Evolutionary conservation across 2,888 invertebrate genomes (phyloP).

Genomic region (Volucella inflata): DNA sequence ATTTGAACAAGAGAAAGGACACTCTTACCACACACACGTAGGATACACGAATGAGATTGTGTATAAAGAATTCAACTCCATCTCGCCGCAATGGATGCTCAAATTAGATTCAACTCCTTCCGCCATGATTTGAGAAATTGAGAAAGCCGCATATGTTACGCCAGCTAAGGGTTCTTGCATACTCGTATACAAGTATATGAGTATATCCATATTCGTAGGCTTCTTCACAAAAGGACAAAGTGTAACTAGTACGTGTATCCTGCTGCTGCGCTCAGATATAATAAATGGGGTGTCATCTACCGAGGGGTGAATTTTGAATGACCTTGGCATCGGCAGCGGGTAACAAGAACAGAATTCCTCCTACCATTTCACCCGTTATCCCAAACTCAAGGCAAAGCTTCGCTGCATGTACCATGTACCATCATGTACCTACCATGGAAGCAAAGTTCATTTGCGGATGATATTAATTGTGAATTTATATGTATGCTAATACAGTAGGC

Average conservation of each 20-base stretch:
- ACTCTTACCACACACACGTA: slow-evolving; percentile 22
- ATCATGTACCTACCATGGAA: slow-evolving; percentile 43
- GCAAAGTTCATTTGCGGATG: slow-evolving; percentile 74
- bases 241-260: slow-evolving; percentile 52
- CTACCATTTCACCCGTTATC: not conserved
- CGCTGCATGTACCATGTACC: slow-evolving; percentile 38
- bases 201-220: slow-evolving; percentile 16
- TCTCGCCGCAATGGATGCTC: slow-evolving; percentile 61
- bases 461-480: slow-evolving; percentile 77
- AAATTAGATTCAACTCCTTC: slow-evolving; percentile 75
- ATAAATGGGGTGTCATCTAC: slow-evolving; percentile 77
- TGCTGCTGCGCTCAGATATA: slow-evolving; percentile 54
- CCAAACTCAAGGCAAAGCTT: slow-evolving; percentile 12
- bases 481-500: slow-evolving; percentile 75
- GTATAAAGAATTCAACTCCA: slow-evolving; percentile 60
- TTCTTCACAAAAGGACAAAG: slow-evolving; percentile 50
- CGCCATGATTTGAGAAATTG: slow-evolving; percentile 67
- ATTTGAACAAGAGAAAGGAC: slow-evolving; percentile 62
- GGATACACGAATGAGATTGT: not conserved
- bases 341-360: slow-evolving; percentile 52
- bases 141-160: slow-evolving; percentile 66
- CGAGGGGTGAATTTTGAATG: slow-evolving; percentile 84
- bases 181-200: not conserved
- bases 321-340: slow-evolving; percentile 81
- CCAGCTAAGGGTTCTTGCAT: not conserved